Evolutionary conservation across 2,888 invertebrate species (phyloP).

Genomic region (Cataglyphis altisquamis): DNA sequence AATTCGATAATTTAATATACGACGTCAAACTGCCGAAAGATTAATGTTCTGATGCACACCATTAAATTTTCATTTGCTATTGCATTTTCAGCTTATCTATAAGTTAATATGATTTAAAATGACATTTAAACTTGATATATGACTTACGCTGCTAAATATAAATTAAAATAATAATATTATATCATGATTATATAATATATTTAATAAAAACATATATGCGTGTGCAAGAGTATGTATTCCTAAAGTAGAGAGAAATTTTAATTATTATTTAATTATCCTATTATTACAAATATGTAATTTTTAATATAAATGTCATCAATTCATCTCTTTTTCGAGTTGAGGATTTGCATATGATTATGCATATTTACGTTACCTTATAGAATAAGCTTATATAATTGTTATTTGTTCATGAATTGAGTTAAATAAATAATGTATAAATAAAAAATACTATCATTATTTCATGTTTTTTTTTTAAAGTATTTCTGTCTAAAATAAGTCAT

Average conservation of each 20-base stretch:
- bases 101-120: constrained; percentile 11
- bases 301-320: not conserved
- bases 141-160: not conserved
- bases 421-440: not conserved
- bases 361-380: not conserved
- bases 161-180: constrained; percentile 2
- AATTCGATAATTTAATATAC: constrained; percentile 24
- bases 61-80: constrained; percentile 18
- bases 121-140: constrained; percentile 2
- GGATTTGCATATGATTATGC: not conserved
- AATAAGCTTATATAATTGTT: too few relatives aligned
- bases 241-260: not conserved
- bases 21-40: not conserved
- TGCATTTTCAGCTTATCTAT: constrained; percentile 1
- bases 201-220: not conserved
- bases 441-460: not conserved
- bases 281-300: not conserved
- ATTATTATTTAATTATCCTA: not conserved
- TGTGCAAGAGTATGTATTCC: not conserved
- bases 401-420: not conserved
- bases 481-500: not conserved
- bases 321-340: not conserved
- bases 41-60: constrained; percentile 6
- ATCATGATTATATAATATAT: not conserved
- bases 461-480: not conserved